A percentile compares a stretch with the other conserved stretches of the same genome.
Evolutionary conservation across 2,113 vertebrate species (phyloP).

Genomic region (Caranx melampygus): DNA sequence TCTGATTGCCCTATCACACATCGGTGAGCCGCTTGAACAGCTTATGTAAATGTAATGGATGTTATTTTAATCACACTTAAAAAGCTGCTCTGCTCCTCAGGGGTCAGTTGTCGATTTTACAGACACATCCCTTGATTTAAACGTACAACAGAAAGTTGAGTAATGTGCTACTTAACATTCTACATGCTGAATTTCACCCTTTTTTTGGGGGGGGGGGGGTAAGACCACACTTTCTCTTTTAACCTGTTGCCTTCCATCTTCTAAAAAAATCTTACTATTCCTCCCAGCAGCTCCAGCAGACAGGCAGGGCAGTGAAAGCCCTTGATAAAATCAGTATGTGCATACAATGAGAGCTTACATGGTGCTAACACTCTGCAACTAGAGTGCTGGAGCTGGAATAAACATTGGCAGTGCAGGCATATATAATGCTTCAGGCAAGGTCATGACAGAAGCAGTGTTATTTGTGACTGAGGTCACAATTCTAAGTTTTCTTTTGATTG

Average conservation of each 20-base stretch:
- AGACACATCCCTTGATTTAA: neutral
- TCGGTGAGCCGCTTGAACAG: neutral
- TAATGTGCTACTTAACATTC: neutral
- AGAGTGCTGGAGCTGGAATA: slow-evolving; percentile 33
- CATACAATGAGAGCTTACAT: slow-evolving; percentile 17
- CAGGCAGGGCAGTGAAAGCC: neutral
- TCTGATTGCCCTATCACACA: slow-evolving; percentile 26
- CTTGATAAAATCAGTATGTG: slow-evolving; percentile 16
- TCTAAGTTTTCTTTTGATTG: slow-evolving; percentile 11
- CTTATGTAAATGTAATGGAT: slow-evolving; percentile 8
- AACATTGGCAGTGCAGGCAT: slow-evolving; percentile 23
- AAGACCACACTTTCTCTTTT: neutral
- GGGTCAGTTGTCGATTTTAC: neutral
- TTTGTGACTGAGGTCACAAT: slow-evolving; percentile 18
- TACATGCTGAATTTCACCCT: neutral
- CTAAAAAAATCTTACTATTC: neutral
- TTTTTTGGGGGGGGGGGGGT: too few relatives aligned
- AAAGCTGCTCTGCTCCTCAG: slow-evolving; percentile 2
- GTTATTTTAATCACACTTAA: slow-evolving; percentile 7
- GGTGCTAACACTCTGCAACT: slow-evolving; percentile 5
- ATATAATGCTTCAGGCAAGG: slow-evolving; percentile 37
- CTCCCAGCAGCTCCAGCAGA: neutral
- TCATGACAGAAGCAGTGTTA: slow-evolving; percentile 42
- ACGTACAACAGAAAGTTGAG: neutral
- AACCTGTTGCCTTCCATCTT: neutral